Evolutionary conservation across 2,888 invertebrate genomes (phyloP).

Genomic region (Smittia sp.): DNA sequence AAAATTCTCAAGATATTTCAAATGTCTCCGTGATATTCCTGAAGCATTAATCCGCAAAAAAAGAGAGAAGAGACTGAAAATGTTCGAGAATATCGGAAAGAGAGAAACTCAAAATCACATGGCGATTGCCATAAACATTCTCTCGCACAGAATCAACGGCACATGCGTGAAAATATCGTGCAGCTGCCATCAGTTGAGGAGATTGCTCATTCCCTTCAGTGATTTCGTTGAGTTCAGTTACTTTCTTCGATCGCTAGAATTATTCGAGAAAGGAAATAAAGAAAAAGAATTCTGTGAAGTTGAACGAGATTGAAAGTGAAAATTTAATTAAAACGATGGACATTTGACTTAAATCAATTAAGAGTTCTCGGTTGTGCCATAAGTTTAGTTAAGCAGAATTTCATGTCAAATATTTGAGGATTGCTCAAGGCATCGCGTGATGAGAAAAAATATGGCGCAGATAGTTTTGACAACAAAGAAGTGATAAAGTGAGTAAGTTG

Average conservation of each 20-base stretch:
- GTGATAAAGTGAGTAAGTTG: neutral
- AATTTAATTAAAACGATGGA: neutral
- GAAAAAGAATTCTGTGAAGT: neutral
- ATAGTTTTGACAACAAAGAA: neutral
- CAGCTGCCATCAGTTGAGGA: constrained; percentile 20
- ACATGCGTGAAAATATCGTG: constrained; percentile 15
- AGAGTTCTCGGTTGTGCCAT: neutral
- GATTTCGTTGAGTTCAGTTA: constrained; percentile 14
- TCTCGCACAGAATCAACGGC: constrained; percentile 17
- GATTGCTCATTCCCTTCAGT: constrained; percentile 4
- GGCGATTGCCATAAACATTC: neutral
- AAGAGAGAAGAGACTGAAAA: neutral
- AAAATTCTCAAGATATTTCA: too few relatives aligned
- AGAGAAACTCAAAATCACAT: neutral
- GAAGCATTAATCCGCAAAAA: neutral
- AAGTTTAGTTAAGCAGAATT: neutral
- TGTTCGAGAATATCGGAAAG: neutral
- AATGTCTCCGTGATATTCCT: neutral
- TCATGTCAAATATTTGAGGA: neutral
- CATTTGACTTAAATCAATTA: neutral
- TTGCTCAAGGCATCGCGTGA: neutral
- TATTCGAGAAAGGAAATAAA: neutral
- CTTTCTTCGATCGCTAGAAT: neutral
- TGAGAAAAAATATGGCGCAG: constrained; percentile 5
- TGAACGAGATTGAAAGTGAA: too few relatives aligned